Conservation (phyloP, 2,888 invertebrate genomes). For the Dorcus hopei region DNA sequence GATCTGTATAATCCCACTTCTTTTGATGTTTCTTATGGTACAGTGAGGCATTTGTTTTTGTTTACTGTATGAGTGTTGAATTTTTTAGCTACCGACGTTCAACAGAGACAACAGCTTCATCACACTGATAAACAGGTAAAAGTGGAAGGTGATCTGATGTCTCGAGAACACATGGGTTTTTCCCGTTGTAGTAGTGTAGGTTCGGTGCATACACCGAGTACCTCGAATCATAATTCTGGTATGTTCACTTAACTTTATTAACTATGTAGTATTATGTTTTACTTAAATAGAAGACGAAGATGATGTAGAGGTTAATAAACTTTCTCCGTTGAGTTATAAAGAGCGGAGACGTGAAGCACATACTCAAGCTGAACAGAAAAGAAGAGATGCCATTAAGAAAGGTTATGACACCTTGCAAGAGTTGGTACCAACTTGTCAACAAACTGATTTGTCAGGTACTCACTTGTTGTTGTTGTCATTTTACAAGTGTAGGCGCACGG, state of each 20-base stretch:
- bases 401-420: slow-evolving; percentile 93
- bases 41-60: not conserved
- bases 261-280: not conserved
- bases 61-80: not conserved
- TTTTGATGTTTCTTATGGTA: slow-evolving; percentile 13
- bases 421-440: slow-evolving; percentile 90
- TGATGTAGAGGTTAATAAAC: slow-evolving; percentile 58
- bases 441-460: slow-evolving; percentile 76
- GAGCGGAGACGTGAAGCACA: slow-evolving; percentile 92
- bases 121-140: slow-evolving; percentile 9
- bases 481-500: not conserved
- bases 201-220: slow-evolving; percentile 16
- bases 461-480: not conserved
- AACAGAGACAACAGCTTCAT: slow-evolving; percentile 5
- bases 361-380: slow-evolving; percentile 94
- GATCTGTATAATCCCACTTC: slow-evolving; percentile 13
- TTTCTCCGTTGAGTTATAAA: slow-evolving; percentile 78
- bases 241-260: not conserved
- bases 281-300: slow-evolving; percentile 57
- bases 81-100: slow-evolving; percentile 7
- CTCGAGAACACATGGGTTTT: slow-evolving; percentile 13
- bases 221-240: slow-evolving; percentile 20
- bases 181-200: slow-evolving; percentile 17
- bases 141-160: slow-evolving; percentile 13
- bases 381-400: slow-evolving; percentile 95